Evolutionary conservation across 1,140 invertebrate species (phyloP).

Genomic region (Eciton burchellii): DNA sequence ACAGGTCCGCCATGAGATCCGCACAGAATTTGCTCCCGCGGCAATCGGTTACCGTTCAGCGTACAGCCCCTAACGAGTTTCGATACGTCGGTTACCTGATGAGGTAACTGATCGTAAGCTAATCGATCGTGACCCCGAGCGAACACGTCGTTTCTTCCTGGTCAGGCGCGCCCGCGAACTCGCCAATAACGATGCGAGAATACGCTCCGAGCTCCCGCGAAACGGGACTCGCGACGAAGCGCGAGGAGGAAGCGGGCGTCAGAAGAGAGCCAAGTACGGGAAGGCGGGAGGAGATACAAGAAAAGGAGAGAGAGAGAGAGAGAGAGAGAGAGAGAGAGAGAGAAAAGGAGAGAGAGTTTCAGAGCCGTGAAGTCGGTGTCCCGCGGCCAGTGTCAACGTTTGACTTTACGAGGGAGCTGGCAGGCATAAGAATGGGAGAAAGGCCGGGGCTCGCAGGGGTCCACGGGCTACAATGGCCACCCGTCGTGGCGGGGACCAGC

Average conservation of each 20-base stretch:
- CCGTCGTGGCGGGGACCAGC: conserved; percentile 80
- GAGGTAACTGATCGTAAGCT: background rate
- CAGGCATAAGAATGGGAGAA: conserved; percentile 77
- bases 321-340: conserved; percentile 51
- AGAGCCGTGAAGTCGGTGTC: conserved; percentile 72
- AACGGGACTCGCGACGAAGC: conserved; percentile 19
- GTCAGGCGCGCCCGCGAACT: conserved; percentile 15
- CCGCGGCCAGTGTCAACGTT: conserved; percentile 83
- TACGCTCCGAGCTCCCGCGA: too few species aligned
- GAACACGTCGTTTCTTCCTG: conserved; percentile 45
- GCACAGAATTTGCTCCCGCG: background rate
- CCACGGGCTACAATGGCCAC: conserved; percentile 80
- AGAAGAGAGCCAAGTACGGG: conserved; percentile 6
- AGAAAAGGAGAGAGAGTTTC: conserved; percentile 33
- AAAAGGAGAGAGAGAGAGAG: conserved; percentile 39
- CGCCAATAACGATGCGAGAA: conserved; percentile 74
- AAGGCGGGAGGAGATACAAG: conserved; percentile 15
- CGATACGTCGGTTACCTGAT: background rate
- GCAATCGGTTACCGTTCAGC: background rate
- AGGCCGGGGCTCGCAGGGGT: conserved; percentile 76
- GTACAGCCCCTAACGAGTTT: conserved; percentile 11
- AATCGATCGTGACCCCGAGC: too few species aligned
- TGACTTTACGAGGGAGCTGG: conserved; percentile 84
- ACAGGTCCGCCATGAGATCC: background rate
- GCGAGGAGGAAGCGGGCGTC: conserved; percentile 20